A percentile compares a stretch with the other conserved stretches of the same genome.
phyloP scores from a whole-genome alignment of 2,888 invertebrate species.

The Tribolium freemani region DNA sequence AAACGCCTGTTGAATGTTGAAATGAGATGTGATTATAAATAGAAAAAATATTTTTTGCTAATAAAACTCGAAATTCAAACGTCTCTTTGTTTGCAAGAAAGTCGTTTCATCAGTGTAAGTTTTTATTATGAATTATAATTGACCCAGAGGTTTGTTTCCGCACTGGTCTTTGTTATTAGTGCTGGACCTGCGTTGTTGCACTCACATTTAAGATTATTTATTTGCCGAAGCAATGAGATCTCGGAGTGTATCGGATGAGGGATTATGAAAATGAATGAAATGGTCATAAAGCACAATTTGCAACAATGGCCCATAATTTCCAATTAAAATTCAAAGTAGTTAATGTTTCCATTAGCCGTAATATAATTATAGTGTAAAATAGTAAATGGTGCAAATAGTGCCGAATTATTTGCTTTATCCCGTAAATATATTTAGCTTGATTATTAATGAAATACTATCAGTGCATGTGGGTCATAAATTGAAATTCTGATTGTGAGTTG shows the following conservation, averaged over 20 bases:
- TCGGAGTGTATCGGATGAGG: not conserved
- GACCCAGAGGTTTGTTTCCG: too few species aligned
- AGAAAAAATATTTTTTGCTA: too few species aligned
- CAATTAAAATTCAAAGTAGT: conserved; percentile 41
- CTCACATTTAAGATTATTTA: not conserved
- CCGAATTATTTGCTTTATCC: conserved; percentile 26
- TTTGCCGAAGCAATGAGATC: not conserved
- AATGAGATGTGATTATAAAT: too few species aligned
- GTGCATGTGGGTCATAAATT: conserved; percentile 25
- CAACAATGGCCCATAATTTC: conserved; percentile 36
- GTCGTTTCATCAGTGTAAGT: too few species aligned
- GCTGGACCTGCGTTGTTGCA: not conserved
- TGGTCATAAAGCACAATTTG: conserved; percentile 33
- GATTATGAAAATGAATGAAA: conserved; percentile 23
- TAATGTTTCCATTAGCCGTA: conserved; percentile 42
- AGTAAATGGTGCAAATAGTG: conserved; percentile 33
- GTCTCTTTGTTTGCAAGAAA: too few species aligned
- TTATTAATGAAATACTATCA: conserved; percentile 38
- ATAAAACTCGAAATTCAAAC: too few species aligned
- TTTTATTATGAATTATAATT: too few species aligned
- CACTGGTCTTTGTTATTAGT: too few species aligned
- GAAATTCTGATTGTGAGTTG: conserved; percentile 30
- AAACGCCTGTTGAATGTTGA: too few species aligned
- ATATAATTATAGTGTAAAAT: conserved; percentile 39
- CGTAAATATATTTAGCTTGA: conserved; percentile 37